Conservation (phyloP, 1,140 invertebrate species). For the Scylla paramamosain region DNA sequence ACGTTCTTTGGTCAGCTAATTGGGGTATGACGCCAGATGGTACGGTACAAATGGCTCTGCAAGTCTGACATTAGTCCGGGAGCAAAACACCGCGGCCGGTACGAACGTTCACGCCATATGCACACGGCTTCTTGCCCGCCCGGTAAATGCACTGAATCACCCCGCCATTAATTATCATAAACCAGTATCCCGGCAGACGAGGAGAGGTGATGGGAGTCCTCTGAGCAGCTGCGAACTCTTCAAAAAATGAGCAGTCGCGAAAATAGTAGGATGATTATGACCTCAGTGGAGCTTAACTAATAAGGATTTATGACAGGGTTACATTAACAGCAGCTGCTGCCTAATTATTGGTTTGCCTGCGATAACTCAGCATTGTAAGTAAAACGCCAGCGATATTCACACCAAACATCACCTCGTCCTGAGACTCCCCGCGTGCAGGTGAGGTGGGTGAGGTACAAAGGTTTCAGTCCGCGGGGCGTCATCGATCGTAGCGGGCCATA, state of each 20-base stretch:
- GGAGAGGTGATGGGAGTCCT: not conserved
- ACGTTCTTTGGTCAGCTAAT: not conserved
- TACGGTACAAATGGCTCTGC: not conserved
- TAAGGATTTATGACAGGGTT: constrained; percentile 22
- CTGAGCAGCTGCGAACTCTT: not conserved
- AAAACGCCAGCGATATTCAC: not conserved
- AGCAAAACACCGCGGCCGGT: not conserved
- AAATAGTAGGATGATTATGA: not conserved
- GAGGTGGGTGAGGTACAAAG: no score
- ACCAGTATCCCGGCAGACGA: not conserved
- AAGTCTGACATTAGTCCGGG: not conserved
- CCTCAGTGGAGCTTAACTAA: not conserved
- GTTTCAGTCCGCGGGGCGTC: no score
- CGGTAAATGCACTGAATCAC: not conserved
- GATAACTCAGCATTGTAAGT: not conserved
- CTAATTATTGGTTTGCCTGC: not conserved
- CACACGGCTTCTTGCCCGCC: not conserved
- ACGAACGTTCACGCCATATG: not conserved
- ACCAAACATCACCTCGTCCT: not conserved
- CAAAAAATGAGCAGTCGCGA: not conserved
- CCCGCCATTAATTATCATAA: not conserved
- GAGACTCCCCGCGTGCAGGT: no score
- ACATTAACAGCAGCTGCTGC: not conserved
- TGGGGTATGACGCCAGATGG: not conserved
- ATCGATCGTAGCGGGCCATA: no score